A percentile compares a stretch with the other conserved stretches of the same genome.
phyloP scores from a whole-genome alignment of 2,797 vertebrate species.

The Hypotaenidia okinawae region DNA sequence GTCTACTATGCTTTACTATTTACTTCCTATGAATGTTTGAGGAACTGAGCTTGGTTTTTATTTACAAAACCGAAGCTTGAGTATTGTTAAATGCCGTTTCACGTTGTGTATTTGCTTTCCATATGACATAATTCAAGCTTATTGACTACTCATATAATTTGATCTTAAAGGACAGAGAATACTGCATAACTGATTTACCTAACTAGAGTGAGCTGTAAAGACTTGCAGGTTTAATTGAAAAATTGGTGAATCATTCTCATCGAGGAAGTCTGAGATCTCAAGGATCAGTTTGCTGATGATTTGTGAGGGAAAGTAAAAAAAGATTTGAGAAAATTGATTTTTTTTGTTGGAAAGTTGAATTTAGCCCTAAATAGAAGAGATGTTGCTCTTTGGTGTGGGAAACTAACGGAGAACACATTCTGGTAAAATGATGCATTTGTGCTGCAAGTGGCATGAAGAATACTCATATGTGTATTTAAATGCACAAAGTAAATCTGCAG shows the following conservation, averaged over 20 bases:
- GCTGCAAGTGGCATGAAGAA: background rate
- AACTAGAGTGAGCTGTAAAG: background rate
- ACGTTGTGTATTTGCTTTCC: background rate
- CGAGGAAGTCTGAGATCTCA: background rate
- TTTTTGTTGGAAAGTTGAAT: background rate
- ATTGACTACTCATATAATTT: background rate
- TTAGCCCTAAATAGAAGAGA: background rate
- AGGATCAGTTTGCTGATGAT: background rate
- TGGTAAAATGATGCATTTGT: background rate
- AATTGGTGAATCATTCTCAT: background rate
- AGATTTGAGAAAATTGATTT: background rate
- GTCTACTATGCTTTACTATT: background rate
- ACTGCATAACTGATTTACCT: background rate
- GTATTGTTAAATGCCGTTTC: background rate
- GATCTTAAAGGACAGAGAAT: slow-evolving; percentile 15
- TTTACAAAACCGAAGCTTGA: background rate
- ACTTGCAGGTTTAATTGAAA: background rate
- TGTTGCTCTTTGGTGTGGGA: background rate
- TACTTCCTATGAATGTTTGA: background rate
- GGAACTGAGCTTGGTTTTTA: background rate
- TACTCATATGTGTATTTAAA: background rate
- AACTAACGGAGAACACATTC: background rate
- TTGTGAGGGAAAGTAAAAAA: background rate
- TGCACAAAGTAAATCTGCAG: background rate
- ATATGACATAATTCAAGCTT: background rate